These are phyloP conservation scores for Clistopyga incitator DNA, from an alignment of 2,888 invertebrate genomes.

Conservation along the genomic window DNA sequence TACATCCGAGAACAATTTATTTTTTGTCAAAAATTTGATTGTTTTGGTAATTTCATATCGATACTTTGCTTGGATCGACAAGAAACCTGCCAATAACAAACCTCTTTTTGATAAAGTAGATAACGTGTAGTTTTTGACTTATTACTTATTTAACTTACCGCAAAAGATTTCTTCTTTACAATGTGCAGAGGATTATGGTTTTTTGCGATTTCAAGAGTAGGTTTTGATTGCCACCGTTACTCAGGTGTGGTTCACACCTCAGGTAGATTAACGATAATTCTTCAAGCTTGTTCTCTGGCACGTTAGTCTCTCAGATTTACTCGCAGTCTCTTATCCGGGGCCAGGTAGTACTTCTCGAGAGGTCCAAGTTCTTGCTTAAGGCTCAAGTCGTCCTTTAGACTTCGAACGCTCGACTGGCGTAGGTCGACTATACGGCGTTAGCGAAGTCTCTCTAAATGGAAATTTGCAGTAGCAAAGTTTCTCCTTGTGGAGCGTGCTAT, in stretches of 20 bases:
- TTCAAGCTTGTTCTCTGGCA: constrained; percentile 36
- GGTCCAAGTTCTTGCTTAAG: constrained; percentile 50
- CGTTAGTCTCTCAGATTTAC: constrained; percentile 36
- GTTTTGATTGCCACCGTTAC: neutral
- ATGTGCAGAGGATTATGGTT: neutral
- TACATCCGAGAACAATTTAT: too few relatives aligned
- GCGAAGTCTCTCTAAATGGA: constrained; percentile 78
- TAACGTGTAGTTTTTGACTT: too few relatives aligned
- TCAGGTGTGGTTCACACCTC: constrained; percentile 30
- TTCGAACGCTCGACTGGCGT: constrained; percentile 42
- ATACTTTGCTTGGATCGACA: too few relatives aligned
- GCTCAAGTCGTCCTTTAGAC: constrained; percentile 55
- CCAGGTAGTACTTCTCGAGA: constrained; percentile 23
- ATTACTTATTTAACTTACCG: too few relatives aligned
- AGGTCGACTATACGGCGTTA: constrained; percentile 5
- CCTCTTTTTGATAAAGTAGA: too few relatives aligned
- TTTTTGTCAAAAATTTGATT: too few relatives aligned
- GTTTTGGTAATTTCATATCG: too few relatives aligned
- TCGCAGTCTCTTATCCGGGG: constrained; percentile 44
- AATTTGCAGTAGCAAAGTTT: constrained; percentile 78
- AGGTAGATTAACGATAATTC: constrained; percentile 42
- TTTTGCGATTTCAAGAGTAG: neutral
- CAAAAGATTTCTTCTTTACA: neutral
- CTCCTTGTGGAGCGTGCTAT: constrained; percentile 38
- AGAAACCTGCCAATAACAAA: too few relatives aligned